A percentile compares a stretch with the other conserved stretches of the same genome.
phyloP scores from a whole-genome alignment of 2,113 vertebrate genomes.

The Cricetomys ansorgei region DNA sequence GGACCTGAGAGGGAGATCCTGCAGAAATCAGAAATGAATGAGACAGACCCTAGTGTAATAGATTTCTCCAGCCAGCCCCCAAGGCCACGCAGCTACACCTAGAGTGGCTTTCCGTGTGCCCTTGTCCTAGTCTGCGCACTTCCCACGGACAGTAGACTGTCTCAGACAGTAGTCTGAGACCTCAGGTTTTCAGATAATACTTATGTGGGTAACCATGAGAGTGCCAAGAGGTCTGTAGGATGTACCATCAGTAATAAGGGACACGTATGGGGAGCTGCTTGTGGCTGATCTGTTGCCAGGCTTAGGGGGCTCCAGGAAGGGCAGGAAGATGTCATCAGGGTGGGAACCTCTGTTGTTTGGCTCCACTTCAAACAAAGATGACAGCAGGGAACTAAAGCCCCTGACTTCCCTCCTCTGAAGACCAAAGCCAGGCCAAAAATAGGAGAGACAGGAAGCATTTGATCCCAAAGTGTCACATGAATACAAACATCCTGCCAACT shows the following conservation, averaged over 20 bases:
- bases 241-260: too few relatives aligned
- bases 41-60: not conserved
- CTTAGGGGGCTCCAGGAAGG: conserved; percentile 13
- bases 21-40: not conserved
- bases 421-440: conserved; percentile 77
- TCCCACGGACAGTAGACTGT: not conserved
- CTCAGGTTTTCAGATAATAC: not conserved
- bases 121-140: not conserved
- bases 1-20: not conserved
- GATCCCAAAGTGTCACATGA: conserved; percentile 68
- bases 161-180: too few relatives aligned
- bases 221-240: not conserved
- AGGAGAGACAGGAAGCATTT: conserved; percentile 79
- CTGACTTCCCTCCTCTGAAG: conserved; percentile 71
- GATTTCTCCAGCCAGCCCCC: not conserved
- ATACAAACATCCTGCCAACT: conserved; percentile 71
- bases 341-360: conserved; percentile 61
- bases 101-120: not conserved
- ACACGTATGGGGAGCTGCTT: not conserved
- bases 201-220: not conserved
- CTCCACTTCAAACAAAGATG: conserved; percentile 74
- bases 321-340: conserved; percentile 2
- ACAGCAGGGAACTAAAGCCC: conserved; percentile 67
- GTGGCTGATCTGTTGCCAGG: not conserved
- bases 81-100: not conserved